Evolutionary conservation across 53 echinoderm and acorn worm species (phyloP).

Genomic region (Holothuria scabra): DNA sequence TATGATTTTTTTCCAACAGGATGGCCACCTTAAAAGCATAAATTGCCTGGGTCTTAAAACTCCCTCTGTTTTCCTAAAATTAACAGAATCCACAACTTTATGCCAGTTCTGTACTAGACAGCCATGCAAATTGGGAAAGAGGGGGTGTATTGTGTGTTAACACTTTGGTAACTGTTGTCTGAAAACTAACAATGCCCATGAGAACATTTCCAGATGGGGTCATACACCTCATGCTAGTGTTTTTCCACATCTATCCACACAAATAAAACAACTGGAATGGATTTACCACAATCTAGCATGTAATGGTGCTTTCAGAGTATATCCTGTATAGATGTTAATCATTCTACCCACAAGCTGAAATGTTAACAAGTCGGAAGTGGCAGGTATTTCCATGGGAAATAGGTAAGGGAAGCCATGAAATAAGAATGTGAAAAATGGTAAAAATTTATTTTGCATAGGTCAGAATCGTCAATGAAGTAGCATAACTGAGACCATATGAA

Average conservation of each 20-base stretch:
- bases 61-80: background rate
- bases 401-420: no score
- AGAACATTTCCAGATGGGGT: conserved; percentile 45
- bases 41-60: background rate
- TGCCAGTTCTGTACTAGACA: background rate
- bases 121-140: background rate
- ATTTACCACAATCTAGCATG: no score
- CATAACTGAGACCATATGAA: no score
- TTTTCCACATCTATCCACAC: conserved; percentile 27
- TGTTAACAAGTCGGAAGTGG: no score
- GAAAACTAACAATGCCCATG: conserved; percentile 15
- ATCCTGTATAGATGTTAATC: no score
- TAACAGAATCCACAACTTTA: conserved; percentile 6
- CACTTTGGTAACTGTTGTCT: conserved; percentile 1
- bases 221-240: background rate
- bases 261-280: background rate
- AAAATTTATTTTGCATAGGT: no score
- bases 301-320: no score
- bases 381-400: no score
- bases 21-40: conserved; percentile 13
- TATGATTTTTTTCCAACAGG: background rate
- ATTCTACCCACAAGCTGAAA: no score
- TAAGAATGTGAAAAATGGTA: no score
- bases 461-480: no score
- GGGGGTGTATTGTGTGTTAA: background rate